Evolutionary conservation across 2,797 vertebrate species (phyloP).

Genomic region (Eutrigla gurnardus): DNA sequence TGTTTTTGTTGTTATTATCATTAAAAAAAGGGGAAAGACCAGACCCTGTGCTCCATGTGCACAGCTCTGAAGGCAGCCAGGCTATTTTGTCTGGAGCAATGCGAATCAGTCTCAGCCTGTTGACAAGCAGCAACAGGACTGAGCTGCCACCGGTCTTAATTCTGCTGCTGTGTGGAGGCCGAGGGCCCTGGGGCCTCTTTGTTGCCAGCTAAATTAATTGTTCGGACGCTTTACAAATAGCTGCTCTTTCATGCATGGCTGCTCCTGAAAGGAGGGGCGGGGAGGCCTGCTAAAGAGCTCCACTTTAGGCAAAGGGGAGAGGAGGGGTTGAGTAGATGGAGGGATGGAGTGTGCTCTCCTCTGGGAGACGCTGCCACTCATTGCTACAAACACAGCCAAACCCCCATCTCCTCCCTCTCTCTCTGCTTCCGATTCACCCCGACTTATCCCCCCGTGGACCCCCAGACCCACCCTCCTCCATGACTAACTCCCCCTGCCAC

Average conservation of each 20-base stretch:
- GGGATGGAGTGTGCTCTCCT: slow-evolving; percentile 61
- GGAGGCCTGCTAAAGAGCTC: slow-evolving; percentile 80
- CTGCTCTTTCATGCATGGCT: slow-evolving; percentile 85
- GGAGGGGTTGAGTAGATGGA: slow-evolving; percentile 67
- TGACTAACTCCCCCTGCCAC: slow-evolving; percentile 56
- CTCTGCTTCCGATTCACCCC: slow-evolving; percentile 50
- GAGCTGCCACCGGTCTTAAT: slow-evolving; percentile 75
- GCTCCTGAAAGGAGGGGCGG: slow-evolving; percentile 77
- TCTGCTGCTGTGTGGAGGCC: slow-evolving; percentile 56
- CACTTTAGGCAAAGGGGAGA: slow-evolving; percentile 75
- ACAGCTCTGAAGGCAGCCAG: slow-evolving; percentile 17
- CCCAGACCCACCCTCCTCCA: slow-evolving; percentile 36
- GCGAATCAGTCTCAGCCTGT: slow-evolving; percentile 74
- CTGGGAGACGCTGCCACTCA: slow-evolving; percentile 67
- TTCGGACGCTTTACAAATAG: slow-evolving; percentile 85
- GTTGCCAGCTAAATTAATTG: slow-evolving; percentile 86
- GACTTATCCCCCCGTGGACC: slow-evolving; percentile 58
- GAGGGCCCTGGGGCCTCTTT: slow-evolving; percentile 80
- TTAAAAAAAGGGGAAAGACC: too few species aligned
- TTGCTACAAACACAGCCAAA: slow-evolving; percentile 65
- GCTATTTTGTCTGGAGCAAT: slow-evolving; percentile 68
- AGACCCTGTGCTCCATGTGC: background rate
- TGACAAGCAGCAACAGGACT: slow-evolving; percentile 80
- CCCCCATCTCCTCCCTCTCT: slow-evolving; percentile 50
- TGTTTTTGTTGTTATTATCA: too few species aligned